phyloP scores from a whole-genome alignment of 2,113 vertebrate genomes.

The Spilogale gracilis region DNA sequence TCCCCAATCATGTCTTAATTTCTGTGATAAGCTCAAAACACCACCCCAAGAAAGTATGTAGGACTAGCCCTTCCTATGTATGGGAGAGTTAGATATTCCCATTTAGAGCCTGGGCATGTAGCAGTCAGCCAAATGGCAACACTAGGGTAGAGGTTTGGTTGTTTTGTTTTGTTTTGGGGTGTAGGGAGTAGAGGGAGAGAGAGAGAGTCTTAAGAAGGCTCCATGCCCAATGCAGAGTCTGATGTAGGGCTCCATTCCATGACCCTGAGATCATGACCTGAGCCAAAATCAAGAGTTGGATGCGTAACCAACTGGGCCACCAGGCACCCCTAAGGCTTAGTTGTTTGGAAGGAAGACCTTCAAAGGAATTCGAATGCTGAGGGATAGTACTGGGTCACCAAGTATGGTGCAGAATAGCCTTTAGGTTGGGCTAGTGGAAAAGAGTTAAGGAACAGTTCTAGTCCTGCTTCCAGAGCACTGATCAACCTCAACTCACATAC shows the following conservation, averaged over 20 bases:
- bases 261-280: not conserved
- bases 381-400: not conserved
- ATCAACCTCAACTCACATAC: not conserved
- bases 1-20: not conserved
- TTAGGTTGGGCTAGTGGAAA: not conserved
- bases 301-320: not conserved
- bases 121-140: not conserved
- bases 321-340: not conserved
- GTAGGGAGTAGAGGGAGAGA: not conserved
- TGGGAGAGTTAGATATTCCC: not conserved
- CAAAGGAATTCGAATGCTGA: not conserved
- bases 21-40: not conserved
- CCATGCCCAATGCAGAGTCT: rapidly evolving
- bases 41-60: too few species aligned
- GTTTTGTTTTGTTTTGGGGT: not conserved
- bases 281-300: not conserved
- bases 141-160: not conserved
- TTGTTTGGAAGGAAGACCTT: not conserved
- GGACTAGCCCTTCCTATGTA: not conserved
- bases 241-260: not conserved
- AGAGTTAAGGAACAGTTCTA: not conserved
- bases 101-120: rapidly evolving
- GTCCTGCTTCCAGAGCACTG: not conserved
- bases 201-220: not conserved
- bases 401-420: not conserved